Base-by-base conservation (phyloP, 1,140 invertebrate species). In the Drosophila parabipectinata region DNA sequence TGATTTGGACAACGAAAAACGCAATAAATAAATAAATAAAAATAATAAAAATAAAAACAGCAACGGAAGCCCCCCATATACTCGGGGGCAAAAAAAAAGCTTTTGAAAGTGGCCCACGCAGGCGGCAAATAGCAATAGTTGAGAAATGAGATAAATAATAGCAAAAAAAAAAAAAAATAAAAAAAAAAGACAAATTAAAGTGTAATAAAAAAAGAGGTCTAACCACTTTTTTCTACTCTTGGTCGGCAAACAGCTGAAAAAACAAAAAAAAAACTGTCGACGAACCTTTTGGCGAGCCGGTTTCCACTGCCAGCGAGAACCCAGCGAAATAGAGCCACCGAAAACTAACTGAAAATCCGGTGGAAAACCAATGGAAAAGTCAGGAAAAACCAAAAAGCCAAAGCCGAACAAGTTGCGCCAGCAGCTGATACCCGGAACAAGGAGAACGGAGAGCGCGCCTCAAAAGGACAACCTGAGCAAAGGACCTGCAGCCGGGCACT, bases 401-500 rank as follows among this genome's bases (percentile, higher is more conserved):
- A 55, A 8, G 24, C 8, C 24, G 30, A 78, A 79, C 54, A 71
- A 84, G 72, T 78, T 81, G 82, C 71, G 54, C 52, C 80, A 81
- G 79, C 82, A 87, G 82, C 82, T 85, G 82, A 85, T 87, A 56
- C 48, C 60, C 62, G 47, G 64, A 56, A 69, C 53, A 34, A 2
- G 26, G 5, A 28, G 4, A 21, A 9, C 26, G 28, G 64, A 63
- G 53, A 68, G 61, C 69, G 69, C 69, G 57, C 51, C 66, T 51
- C 18, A 21, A 21, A 21, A 47, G 64, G 58, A 78, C 80, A 84
- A 88, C 82, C 80, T 82, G 71, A 69, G 78, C 83, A 78, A 78
- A 87, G 83, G 82, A 87, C 82, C 83, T 87, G 83, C 82, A 88
- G 75, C 82, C 82, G 83, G 79, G 79, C 66, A 82, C 82, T 88